Conservation (phyloP, 1,140 invertebrate genomes). For the Bursaphelenchus mucronatus region DNA sequence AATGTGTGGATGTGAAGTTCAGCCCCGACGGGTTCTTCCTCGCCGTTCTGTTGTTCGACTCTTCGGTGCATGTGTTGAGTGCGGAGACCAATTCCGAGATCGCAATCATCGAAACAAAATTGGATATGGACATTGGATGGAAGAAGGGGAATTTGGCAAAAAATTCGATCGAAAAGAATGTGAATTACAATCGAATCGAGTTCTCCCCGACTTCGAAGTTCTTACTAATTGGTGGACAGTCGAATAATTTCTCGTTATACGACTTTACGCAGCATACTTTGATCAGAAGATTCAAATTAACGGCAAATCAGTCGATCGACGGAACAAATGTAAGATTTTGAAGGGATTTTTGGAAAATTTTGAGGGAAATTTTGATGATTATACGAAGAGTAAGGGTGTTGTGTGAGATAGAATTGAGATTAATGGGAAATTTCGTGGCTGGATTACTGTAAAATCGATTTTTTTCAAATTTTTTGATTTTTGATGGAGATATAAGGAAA, state of each 20-base stretch:
- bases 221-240: conserved; percentile 44
- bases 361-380: too few relatives aligned
- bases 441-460: not conserved
- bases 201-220: conserved; percentile 42
- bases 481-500: too few relatives aligned
- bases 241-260: conserved; percentile 45
- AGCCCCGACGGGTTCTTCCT: conserved; percentile 42
- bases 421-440: not conserved
- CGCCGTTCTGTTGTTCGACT: conserved; percentile 46
- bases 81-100: conserved; percentile 29
- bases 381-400: too few relatives aligned
- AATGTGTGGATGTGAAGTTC: conserved; percentile 45
- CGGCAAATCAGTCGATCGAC: conserved; percentile 38
- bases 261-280: conserved; percentile 35
- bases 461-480: not conserved
- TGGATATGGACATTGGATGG: conserved; percentile 42
- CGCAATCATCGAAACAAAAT: conserved; percentile 41
- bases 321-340: conserved; percentile 35
- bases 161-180: conserved; percentile 38
- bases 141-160: conserved; percentile 32
- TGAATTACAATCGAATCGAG: conserved; percentile 45
- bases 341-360: not conserved
- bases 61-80: conserved; percentile 36
- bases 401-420: not conserved
- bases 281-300: conserved; percentile 31